Conservation (phyloP, 2,888 invertebrate genomes). For the Congeria kusceri region DNA sequence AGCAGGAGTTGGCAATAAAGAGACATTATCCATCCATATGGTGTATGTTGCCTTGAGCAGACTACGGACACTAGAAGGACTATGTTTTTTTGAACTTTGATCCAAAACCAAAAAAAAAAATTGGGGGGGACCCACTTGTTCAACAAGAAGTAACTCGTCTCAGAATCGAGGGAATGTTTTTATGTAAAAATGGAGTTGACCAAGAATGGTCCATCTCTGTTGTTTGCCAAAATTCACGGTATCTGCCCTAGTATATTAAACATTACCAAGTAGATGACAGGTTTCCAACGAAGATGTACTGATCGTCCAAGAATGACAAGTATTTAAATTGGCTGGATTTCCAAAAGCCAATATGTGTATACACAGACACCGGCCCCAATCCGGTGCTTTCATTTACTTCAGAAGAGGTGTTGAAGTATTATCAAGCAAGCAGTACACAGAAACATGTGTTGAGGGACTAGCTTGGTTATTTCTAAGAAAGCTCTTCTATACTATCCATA, state of each 20-base stretch:
- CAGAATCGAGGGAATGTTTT: background rate
- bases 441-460: conserved; percentile 10
- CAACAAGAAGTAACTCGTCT: conserved; percentile 3
- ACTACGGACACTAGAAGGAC: conserved; percentile 9
- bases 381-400: conserved; percentile 16
- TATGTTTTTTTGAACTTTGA: conserved; percentile 26
- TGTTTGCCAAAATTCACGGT: conserved; percentile 16
- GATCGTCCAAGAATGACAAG: background rate
- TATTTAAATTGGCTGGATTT: conserved; percentile 3
- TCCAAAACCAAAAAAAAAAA: conserved; percentile 14
- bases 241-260: conserved; percentile 21
- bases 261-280: background rate
- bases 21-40: conserved; percentile 38
- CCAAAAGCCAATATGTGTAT: background rate
- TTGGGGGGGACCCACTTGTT: conserved; percentile 3
- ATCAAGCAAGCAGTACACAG: conserved; percentile 6
- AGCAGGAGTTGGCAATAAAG: conserved; percentile 32
- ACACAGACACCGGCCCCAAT: conserved; percentile 9
- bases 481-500: background rate
- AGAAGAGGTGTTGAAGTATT: conserved; percentile 3
- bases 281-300: background rate
- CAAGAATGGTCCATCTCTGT: background rate
- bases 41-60: conserved; percentile 40
- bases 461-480: background rate
- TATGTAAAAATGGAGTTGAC: background rate